Evolutionary conservation across 2,113 vertebrate genomes (phyloP), one percentile per base, ranked within the genome.

Genomic region (Otus sunia): DNA sequence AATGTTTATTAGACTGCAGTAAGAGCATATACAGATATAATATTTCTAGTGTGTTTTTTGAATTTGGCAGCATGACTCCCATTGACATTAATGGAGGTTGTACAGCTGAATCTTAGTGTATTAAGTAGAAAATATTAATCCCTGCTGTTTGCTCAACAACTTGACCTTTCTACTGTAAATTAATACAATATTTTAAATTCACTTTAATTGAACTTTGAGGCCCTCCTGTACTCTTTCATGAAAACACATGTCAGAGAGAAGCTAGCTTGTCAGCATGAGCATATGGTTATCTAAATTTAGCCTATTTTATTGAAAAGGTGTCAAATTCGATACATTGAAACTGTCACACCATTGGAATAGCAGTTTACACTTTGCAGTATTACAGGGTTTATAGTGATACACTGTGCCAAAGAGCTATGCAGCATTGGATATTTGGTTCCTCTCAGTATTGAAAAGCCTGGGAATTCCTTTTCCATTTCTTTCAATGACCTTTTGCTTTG

Each of bases 241-340:
- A 92, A 96, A 97, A 96, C 95, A 92, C 62, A 27, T 66, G 72
- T 58, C 71, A 83, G 66, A 53, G 64, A 86, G 71, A 91, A 96
- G 68, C 41, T 85, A 92, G 39, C 30, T 96, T 78, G 92, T 92
- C 95, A 93, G 88, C 55, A 93, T 85, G 91, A 97, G 92, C 96
- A 97, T 97, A 97, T 87, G 96, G 95, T 81, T 75, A 76, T 56
- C 96, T 97, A 98, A 97, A 98, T 96, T 95, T 97, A 98, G 93
- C 68, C 49, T 83, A 52, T 87, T 95, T 92, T 95, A 97, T 95
- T 88, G 94, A 95, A 96, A 96, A 96, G 74, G 82, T 94, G 86
- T 97, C 85, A 95, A 93, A 94, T 96, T 89, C 21, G 36, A 91
- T 95, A 95, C 92, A 92, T 58, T 94, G 77, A 71, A 95, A 76